Evolutionary conservation across 2,113 vertebrate species (phyloP).

Genomic region (Ochotona princeps): DNA sequence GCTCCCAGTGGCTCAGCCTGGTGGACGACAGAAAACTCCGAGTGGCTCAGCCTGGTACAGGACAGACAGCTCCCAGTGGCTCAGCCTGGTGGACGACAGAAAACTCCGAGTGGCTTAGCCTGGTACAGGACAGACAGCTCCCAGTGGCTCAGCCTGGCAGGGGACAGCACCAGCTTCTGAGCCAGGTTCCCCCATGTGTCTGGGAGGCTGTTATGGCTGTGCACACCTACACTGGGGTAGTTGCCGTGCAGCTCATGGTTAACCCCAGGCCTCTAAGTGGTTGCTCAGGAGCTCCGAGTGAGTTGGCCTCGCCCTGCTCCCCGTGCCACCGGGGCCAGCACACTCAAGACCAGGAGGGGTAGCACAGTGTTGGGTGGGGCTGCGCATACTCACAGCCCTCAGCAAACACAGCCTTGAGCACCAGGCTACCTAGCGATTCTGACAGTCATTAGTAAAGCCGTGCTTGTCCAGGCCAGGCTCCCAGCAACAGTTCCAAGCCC

Average conservation of each 20-base stretch:
- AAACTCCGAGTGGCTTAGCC: too few relatives aligned
- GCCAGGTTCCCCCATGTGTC: not conserved
- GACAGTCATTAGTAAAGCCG: not conserved
- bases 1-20: too few relatives aligned
- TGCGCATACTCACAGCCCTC: not conserved
- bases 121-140: not conserved
- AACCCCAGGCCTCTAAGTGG: not conserved
- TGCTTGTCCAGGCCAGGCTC: not conserved
- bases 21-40: not conserved
- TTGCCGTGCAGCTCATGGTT: not conserved
- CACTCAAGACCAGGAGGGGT: not conserved
- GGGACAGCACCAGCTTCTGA: not conserved
- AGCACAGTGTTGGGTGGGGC: not conserved
- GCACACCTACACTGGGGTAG: not conserved
- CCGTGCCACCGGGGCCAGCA: not conserved
- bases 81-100: too few relatives aligned
- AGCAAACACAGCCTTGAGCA: not conserved
- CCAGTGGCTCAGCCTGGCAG: too few relatives aligned
- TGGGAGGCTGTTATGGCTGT: not conserved
- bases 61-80: not conserved
- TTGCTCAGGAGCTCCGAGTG: not conserved
- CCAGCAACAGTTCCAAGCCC: not conserved
- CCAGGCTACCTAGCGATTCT: not conserved
- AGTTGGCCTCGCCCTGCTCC: not conserved
- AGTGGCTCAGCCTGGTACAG: too few relatives aligned